Evolutionary conservation across 2,888 invertebrate genomes (phyloP).

Genomic region (Melanchra persicariae): DNA sequence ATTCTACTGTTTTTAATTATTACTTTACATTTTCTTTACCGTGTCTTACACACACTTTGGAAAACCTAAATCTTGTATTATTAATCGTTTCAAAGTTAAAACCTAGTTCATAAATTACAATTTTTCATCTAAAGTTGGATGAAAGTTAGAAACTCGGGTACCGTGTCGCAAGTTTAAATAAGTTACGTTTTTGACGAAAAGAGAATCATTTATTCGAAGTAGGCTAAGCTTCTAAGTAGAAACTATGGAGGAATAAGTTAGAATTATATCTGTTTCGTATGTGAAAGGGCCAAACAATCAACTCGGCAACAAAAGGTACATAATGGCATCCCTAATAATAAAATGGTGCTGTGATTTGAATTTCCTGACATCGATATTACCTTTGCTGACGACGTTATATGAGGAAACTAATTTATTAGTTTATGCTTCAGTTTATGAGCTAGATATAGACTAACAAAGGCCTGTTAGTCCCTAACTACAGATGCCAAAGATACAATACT

Average conservation of each 20-base stretch:
- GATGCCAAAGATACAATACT: background rate
- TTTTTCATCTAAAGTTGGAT: slow-evolving; percentile 1
- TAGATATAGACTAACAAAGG: background rate
- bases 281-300: too few species aligned
- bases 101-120: slow-evolving; percentile 20
- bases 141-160: background rate
- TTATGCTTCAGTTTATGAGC: background rate
- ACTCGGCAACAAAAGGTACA: too few species aligned
- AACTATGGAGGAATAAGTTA: background rate
- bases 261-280: too few species aligned
- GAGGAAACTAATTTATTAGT: too few species aligned
- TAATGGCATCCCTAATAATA: too few species aligned
- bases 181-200: background rate
- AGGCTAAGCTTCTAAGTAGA: background rate
- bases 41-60: background rate
- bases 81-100: background rate
- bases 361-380: too few species aligned
- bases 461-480: background rate
- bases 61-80: background rate
- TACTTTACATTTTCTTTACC: background rate
- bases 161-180: slow-evolving; percentile 4
- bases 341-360: too few species aligned
- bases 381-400: too few species aligned
- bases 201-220: background rate
- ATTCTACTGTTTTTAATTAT: too few species aligned